These are phyloP conservation scores for Cerceris ruficornis DNA, from an alignment of 2,888 invertebrate genomes.

Conservation along the genomic window DNA sequence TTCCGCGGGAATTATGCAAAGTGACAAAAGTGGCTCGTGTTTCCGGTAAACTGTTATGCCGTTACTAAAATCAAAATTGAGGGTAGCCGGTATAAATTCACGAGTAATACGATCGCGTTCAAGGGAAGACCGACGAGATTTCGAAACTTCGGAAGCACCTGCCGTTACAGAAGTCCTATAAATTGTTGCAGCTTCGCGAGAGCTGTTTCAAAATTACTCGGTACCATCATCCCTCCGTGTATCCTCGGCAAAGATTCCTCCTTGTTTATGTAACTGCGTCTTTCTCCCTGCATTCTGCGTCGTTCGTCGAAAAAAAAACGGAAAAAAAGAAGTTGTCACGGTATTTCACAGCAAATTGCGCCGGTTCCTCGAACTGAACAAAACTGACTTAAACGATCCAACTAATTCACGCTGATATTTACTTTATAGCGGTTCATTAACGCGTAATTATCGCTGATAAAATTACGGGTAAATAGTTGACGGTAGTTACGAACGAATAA, in stretches of 20 bases:
- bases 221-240: constrained; percentile 1
- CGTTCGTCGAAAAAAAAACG: too few species aligned
- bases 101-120: constrained; percentile 50
- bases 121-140: constrained; percentile 42
- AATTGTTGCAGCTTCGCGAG: constrained; percentile 39
- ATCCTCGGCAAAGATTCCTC: constrained; percentile 24
- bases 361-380: too few species aligned
- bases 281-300: too few species aligned
- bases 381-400: too few species aligned
- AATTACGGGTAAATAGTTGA: too few species aligned
- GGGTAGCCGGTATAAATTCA: constrained; percentile 19
- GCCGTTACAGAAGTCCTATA: constrained; percentile 42
- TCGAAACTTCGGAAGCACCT: constrained; percentile 47
- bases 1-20: constrained; percentile 37
- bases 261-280: constrained; percentile 10
- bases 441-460: too few species aligned
- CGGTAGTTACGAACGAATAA: too few species aligned
- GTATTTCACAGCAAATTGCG: too few species aligned
- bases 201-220: constrained; percentile 45
- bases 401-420: too few species aligned
- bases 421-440: too few species aligned
- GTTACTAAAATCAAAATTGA: constrained; percentile 53
- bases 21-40: constrained; percentile 25
- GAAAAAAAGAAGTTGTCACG: too few species aligned
- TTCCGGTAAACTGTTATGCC: constrained; percentile 37